Evolutionary conservation across 64 coral and sea anemone genomes (phyloP).

Genomic region (Stichodactyla mertensii): DNA sequence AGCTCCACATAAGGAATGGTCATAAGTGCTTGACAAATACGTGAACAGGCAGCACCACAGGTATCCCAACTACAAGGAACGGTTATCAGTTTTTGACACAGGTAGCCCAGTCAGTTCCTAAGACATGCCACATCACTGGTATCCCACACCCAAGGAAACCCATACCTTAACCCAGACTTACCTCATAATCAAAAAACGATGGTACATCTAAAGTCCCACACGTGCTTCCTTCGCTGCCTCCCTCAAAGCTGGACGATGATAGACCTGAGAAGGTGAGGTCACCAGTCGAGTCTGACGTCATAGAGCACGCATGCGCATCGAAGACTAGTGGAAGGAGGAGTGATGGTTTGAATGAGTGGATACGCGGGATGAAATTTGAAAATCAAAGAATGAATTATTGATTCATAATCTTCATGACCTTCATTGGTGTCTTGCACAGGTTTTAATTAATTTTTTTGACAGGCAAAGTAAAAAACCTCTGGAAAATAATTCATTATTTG

Average conservation of each 20-base stretch:
- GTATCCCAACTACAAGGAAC: background rate
- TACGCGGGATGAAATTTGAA: background rate
- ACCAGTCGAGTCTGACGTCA: constrained; percentile 25
- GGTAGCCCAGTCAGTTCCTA: background rate
- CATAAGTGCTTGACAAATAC: no score
- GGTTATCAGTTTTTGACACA: background rate
- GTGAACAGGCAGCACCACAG: background rate
- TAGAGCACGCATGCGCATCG: constrained; percentile 13
- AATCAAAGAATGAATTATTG: background rate
- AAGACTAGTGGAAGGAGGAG: constrained; percentile 17
- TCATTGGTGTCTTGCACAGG: background rate
- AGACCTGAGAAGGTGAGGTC: constrained; percentile 20
- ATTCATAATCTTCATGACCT: background rate
- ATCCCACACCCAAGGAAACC: background rate
- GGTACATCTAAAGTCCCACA: background rate
- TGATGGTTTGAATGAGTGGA: background rate
- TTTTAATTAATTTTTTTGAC: no score
- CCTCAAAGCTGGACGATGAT: background rate
- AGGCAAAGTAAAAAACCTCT: no score
- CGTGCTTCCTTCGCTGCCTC: background rate
- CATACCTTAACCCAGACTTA: background rate
- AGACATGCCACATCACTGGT: background rate
- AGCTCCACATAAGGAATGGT: no score
- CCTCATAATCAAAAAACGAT: constrained; percentile 18
- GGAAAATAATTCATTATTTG: background rate